Conservation (phyloP, 2,797 vertebrate species). For the Bovichtus variegatus region DNA sequence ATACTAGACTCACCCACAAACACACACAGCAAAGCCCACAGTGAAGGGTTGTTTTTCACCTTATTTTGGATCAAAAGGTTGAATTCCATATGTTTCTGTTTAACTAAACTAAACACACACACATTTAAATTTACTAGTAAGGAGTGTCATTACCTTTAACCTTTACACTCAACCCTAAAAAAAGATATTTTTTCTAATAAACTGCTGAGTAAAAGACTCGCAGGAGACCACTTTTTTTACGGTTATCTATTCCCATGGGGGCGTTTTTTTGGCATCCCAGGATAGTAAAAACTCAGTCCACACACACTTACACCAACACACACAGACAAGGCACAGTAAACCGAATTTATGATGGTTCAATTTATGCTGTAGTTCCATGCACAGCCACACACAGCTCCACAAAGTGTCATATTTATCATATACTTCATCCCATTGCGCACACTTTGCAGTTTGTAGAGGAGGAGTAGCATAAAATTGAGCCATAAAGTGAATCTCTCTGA, state of each 20-base stretch:
- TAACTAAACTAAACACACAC: conserved; percentile 38
- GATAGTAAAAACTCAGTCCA: conserved; percentile 62
- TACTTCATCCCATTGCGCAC: conserved; percentile 30
- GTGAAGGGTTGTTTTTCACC: background rate
- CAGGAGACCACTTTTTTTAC: conserved; percentile 45
- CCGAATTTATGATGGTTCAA: conserved; percentile 56
- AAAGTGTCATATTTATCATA: conserved; percentile 54
- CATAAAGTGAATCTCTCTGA: conserved; percentile 50
- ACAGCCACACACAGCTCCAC: conserved; percentile 37
- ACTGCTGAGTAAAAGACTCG: conserved; percentile 51
- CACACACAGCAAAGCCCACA: conserved; percentile 11
- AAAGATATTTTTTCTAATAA: conserved; percentile 59
- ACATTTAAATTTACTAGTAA: conserved; percentile 52
- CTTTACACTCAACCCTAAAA: conserved; percentile 40
- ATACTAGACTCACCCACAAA: conserved; percentile 21
- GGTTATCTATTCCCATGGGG: conserved; percentile 49
- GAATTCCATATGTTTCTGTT: conserved; percentile 43
- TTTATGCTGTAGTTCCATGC: conserved; percentile 48
- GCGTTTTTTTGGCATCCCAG: conserved; percentile 48
- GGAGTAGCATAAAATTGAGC: conserved; percentile 37
- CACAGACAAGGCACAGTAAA: conserved; percentile 66
- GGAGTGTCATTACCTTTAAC: conserved; percentile 47
- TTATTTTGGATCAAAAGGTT: conserved; percentile 12
- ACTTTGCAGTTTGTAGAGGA: conserved; percentile 41
- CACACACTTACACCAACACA: conserved; percentile 68